Percentiles rank a stretch among this genome's conserved stretches.
phyloP scores from a whole-genome alignment of 2,113 vertebrate genomes.

The Excalfactoria chinensis region DNA sequence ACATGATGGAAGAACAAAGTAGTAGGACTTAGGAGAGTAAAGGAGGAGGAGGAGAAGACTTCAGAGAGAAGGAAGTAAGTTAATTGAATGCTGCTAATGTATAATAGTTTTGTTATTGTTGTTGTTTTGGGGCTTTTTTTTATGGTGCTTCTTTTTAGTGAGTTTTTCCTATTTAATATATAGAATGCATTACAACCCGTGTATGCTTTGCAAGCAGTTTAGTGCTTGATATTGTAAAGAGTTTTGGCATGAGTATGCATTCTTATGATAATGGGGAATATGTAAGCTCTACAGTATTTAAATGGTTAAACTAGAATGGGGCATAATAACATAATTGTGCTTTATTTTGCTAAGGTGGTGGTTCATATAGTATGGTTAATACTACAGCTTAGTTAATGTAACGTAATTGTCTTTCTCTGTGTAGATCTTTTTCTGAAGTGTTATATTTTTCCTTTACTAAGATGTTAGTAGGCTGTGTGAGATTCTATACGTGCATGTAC shows the following conservation, averaged over 20 bases:
- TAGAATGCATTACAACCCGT: neutral
- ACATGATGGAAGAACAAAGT: neutral
- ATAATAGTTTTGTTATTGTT: neutral
- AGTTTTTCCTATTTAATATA: neutral
- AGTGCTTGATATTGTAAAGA: neutral
- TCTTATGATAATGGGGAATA: neutral
- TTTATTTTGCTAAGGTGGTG: neutral
- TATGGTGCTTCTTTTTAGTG: neutral
- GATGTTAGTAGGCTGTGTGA: neutral
- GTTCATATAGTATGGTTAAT: neutral
- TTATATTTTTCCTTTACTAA: conserved; percentile 21
- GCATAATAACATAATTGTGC: neutral
- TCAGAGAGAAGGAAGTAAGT: neutral
- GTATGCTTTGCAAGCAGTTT: neutral
- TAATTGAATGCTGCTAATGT: neutral
- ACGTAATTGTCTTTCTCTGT: neutral
- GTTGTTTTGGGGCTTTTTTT: neutral
- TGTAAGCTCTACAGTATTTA: neutral
- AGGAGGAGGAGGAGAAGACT: neutral
- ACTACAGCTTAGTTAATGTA: neutral
- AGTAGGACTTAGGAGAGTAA: neutral
- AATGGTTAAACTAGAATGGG: neutral
- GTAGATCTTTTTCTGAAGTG: neutral
- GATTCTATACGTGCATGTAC: neutral
- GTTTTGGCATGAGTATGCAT: neutral